Percentiles rank a stretch among this genome's conserved stretches.
phyloP scores from a whole-genome alignment of 1,140 invertebrate genomes.

The Zaprionus africanus region DNA sequence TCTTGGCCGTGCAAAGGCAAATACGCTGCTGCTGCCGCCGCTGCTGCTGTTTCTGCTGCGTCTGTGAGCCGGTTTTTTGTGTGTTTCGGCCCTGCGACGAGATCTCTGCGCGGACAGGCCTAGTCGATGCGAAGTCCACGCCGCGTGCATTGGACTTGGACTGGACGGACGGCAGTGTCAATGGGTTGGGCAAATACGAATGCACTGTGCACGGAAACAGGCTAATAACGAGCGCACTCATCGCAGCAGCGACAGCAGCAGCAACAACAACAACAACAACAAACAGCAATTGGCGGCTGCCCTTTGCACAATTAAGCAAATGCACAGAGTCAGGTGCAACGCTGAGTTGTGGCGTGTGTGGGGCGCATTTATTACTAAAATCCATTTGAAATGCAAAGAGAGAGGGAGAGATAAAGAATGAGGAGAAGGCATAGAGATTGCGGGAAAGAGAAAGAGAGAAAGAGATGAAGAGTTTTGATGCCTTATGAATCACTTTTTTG shows the following conservation, averaged over 20 bases:
- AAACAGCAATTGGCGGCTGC: conserved; percentile 52
- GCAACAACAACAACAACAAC: conserved; percentile 43
- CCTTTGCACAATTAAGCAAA: conserved; percentile 70
- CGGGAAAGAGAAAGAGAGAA: not conserved
- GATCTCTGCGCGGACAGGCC: conserved; percentile 6
- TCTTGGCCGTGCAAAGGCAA: conserved; percentile 39
- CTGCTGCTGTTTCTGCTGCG: conserved; percentile 49
- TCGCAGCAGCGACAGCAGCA: conserved; percentile 28
- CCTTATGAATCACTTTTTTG: conserved; percentile 11
- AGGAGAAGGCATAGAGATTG: not conserved
- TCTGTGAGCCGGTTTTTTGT: conserved; percentile 58
- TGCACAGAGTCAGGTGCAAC: conserved; percentile 17
- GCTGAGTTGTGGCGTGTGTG: not conserved
- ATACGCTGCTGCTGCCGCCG: conserved; percentile 16
- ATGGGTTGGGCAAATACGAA: conserved; percentile 41
- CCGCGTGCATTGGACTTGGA: conserved; percentile 15
- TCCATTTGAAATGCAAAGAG: not conserved
- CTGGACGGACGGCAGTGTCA: conserved; percentile 31
- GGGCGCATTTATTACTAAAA: conserved; percentile 3
- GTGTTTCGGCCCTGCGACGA: conserved; percentile 14
- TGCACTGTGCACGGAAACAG: conserved; percentile 15
- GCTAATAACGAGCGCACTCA: conserved; percentile 32
- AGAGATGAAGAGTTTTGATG: not conserved
- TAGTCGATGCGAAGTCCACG: not conserved
- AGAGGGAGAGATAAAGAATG: not conserved